Conservation (phyloP, 2,113 vertebrate species). For the Aramus guarauna region DNA sequence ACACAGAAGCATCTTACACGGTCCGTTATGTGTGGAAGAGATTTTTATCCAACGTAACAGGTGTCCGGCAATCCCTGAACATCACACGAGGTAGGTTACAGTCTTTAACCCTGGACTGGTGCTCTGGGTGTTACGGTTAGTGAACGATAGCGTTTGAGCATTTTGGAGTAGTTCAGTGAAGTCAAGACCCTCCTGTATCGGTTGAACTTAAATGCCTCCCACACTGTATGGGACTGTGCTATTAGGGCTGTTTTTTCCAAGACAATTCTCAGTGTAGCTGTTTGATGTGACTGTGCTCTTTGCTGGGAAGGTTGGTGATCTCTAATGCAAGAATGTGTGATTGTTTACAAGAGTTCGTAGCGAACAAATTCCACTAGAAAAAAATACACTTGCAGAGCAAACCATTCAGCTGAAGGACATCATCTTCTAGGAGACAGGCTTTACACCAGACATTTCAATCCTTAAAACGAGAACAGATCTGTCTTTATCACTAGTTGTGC, state of each 20-base stretch:
- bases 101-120: background rate
- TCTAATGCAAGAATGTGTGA: background rate
- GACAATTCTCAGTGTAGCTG: background rate
- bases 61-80: background rate
- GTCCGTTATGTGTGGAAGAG: background rate
- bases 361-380: background rate
- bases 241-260: background rate
- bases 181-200: fast-evolving
- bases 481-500: background rate
- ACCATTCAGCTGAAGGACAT: background rate
- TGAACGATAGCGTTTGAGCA: background rate
- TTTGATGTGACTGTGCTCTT: background rate
- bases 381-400: background rate
- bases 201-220: background rate
- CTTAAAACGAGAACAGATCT: background rate
- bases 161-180: background rate
- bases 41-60: fast-evolving
- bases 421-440: background rate
- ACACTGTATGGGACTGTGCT: background rate
- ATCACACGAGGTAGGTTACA: background rate
- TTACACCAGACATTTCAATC: background rate
- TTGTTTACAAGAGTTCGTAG: background rate
- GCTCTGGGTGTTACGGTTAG: background rate
- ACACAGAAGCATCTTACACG: background rate
- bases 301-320: background rate